Base-by-base conservation (phyloP, 2,113 vertebrate genomes). In the Oryzias javanicus region DNA sequence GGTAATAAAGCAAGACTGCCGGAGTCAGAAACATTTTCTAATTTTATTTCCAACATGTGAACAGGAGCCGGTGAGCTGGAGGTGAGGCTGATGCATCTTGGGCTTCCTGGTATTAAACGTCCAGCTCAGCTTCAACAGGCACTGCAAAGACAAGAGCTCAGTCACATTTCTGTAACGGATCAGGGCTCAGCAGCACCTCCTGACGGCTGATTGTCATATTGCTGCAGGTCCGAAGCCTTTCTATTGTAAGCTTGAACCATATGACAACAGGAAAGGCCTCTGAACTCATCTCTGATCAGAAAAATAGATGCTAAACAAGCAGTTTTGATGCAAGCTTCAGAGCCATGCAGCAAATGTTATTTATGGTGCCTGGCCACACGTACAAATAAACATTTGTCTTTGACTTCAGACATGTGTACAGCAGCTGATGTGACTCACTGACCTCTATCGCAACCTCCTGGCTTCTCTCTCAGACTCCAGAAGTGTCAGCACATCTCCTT, bases 401-500 rank as follows among this genome's bases (percentile, higher is more conserved):
- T 2, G 1, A 10, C 29, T 8, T 35, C 35, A 35, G 35, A 35
- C 8, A 35, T 35, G 12, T 35, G 8, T 12, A 12, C 35, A 35
- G 35, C 35, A 35, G 35, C 10, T 13, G 35, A 35, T 35, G 10
- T 2, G 0, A 35, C 8, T 35, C 29, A 5, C 70, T 73, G 65
- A 88, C 87, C 90, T 92, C 35, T 35, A 93, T 81, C 91, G 92
- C 84, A 99, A 90, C 85, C 97, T 91, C 72, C 96, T 91, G 42
- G 97, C 97, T 84, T 99, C 97, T 29, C 97, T 94, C 57, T 99
- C 97, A 1, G 97, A 98, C 81, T 99, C 97, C 72, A 99, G 79
- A 3, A 99, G 93, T 0, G 97, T 99, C 19, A 98, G 92, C n/a
- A 99, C 97, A 19, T 99, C 97, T 2, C 97, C 96, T 62, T 99